Base-by-base conservation (phyloP, 2,888 invertebrate species). In the Caradrina kadenii region DNA sequence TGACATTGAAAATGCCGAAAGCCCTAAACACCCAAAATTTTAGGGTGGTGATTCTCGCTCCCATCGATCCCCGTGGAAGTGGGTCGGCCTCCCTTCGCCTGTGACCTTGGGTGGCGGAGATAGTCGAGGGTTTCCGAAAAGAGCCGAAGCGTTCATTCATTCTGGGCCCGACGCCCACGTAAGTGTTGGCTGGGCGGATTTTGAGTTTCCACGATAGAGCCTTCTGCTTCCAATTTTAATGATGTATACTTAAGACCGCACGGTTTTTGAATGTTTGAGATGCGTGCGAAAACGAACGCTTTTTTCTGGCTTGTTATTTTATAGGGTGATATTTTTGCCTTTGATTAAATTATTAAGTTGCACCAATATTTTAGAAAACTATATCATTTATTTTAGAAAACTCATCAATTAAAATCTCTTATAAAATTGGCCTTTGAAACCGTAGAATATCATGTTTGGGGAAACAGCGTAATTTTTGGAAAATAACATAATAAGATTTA, bases 21-120 rank as follows among this genome's bases (percentile, higher is more conserved):
- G 86, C 86, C 72, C 55, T 88, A 88, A 90, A 89, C 90, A 88
- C 89, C 90, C 87, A 87, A 90, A 90, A 89, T 88, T 89, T 88
- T 83, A 81, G 91, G 92, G 92, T 88, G 91, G 91, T 55, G 62
- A 76, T 88, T 88, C 87, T 89, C 87, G 92, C 91, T 90, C 92
- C 93, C 95, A 96, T 96, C 96, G 96, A 96, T 96, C 94, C 92
- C 87, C 88, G 89, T 90, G 91, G 91, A 93, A 95, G 93, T 88
- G 93, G 91, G 94, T 92, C 94, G 91, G 83, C 76, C 86, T 76
- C 88, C 88, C 89, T 86, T 85, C 76, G 80, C 87, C 82, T 85
- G 84, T 90, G 93, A 93, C 94, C 94, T 94, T 95, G 94, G 87
- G 78, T 42, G 79, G 74, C 91, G 92, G 87, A 89, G 86, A 86